Evolutionary conservation across 2,797 vertebrate genomes (phyloP), one percentile per base, ranked within the genome.

Genomic region (Momotus momota): DNA sequence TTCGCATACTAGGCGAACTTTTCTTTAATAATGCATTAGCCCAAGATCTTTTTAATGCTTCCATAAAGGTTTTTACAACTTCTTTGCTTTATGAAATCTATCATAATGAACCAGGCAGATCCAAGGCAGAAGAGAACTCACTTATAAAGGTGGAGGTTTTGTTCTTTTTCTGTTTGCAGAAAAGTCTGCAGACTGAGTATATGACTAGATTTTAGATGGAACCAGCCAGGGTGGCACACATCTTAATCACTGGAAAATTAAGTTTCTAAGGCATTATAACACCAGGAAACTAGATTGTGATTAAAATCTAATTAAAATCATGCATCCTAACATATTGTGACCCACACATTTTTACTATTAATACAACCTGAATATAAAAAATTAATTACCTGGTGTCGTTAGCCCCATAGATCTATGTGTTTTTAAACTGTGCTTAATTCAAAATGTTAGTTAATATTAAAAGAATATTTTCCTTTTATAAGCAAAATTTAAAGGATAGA

Each of bases 11-110:
- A 5, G 0, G 18, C 62, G 81, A 96, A 87, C 75, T 89, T 90
- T 71, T 90, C 38, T 75, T 92, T 90, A 83, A 72, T 87, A 89
- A 91, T 91, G 48, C 57, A 77, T 87, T 71, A 79, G 35, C 21
- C 41, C 26, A n/a, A 85, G 41, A 87, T 90, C 60, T 90, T 90
- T 88, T 93, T 83, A 92, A 69, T 83, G 57, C 74, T 91, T 91
- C 81, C 61, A 69, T 78, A 81, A 94, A 93, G 81, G 26, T 85
- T 96, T 94, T 91, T 92, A 89, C 54, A 88, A 16, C n/a, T 77
- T 80, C 89, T 79, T 81, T 72, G 33, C 64, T 69, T 82, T 81
- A 49, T 81, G 84, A 94, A 89, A 89, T 93, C 54, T 74, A 4
- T 94, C 69, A 91, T 69, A 71, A 77, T 40, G 65, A 91, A 58